These are phyloP conservation scores for Drosophila funebris DNA, from an alignment of 1,140 invertebrate species.

Conservation along the genomic window DNA sequence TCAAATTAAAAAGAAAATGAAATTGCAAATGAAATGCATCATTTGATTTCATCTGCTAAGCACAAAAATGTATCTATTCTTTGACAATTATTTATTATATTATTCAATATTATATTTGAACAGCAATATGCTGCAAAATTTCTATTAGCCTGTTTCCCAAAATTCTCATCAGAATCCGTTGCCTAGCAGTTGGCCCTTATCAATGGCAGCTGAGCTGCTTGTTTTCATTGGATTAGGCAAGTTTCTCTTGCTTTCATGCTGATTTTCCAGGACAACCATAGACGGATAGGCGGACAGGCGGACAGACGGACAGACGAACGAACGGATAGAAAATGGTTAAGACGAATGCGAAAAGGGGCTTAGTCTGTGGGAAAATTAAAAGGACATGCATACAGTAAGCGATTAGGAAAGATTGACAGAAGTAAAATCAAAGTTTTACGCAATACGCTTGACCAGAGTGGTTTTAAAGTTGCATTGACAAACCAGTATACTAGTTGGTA, in stretches of 20 bases:
- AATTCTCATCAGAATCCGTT: conserved; percentile 25
- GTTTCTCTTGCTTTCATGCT: conserved; percentile 38
- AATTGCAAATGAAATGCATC: background rate
- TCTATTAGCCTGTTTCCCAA: background rate
- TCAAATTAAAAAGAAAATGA: background rate
- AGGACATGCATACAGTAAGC: conserved; percentile 19
- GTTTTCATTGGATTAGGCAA: conserved; percentile 78
- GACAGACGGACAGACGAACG: background rate
- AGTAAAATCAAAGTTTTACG: background rate
- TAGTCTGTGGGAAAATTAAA: conserved; percentile 44
- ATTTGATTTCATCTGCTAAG: background rate
- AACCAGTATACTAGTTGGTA: background rate
- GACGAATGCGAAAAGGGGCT: conserved; percentile 33
- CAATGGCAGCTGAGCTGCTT: conserved; percentile 75
- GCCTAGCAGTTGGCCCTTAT: conserved; percentile 58
- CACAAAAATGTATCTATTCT: background rate
- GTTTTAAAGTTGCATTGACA: background rate
- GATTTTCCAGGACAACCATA: background rate
- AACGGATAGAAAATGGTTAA: background rate
- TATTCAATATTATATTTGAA: background rate
- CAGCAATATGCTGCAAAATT: background rate
- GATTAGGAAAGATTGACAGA: conserved; percentile 19
- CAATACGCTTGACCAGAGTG: background rate
- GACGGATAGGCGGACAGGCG: background rate
- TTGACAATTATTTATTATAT: background rate